phyloP scores from a whole-genome alignment of 2,888 invertebrate genomes.

The Sabatieria punctata region DNA sequence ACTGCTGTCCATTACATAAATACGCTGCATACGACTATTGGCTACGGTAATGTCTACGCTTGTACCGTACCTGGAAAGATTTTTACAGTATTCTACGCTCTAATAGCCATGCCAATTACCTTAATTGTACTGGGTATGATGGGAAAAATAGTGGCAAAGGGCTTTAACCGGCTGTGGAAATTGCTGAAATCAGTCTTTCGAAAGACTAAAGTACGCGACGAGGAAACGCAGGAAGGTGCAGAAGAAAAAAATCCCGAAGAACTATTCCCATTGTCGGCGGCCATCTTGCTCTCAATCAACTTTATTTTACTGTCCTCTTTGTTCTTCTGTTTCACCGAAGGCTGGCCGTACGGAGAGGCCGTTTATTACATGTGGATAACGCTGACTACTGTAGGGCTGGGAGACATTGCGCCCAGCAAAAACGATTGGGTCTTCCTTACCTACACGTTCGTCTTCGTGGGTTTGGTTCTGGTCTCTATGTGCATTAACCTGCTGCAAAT shows the following conservation, averaged over 20 bases:
- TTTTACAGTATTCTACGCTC: constrained; percentile 2
- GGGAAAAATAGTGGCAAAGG: constrained; percentile 2
- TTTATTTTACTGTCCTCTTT: too few relatives aligned
- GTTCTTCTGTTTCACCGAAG: not conserved
- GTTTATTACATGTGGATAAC: not conserved
- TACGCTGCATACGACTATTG: not conserved
- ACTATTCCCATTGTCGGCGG: too few relatives aligned
- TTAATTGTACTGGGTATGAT: constrained; percentile 2
- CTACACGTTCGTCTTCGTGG: not conserved
- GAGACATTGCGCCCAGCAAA: not conserved
- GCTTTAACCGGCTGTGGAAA: not conserved
- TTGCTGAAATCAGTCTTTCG: not conserved
- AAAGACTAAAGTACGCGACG: too few relatives aligned
- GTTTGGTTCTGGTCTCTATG: not conserved
- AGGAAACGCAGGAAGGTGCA: too few relatives aligned
- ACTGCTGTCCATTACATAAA: not conserved
- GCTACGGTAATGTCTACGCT: constrained; percentile 4
- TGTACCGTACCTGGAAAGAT: constrained; percentile 1
- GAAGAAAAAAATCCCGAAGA: too few relatives aligned
- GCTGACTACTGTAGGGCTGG: not conserved
- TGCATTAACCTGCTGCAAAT: not conserved
- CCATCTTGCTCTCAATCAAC: too few relatives aligned
- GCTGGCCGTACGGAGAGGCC: not conserved
- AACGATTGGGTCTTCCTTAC: not conserved
- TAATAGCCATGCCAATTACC: constrained; percentile 2